Percentiles rank a stretch among this genome's conserved stretches.
These are phyloP conservation scores for Zalophus californianus DNA, from an alignment of 2,797 vertebrate species.

Conservation along the genomic window DNA sequence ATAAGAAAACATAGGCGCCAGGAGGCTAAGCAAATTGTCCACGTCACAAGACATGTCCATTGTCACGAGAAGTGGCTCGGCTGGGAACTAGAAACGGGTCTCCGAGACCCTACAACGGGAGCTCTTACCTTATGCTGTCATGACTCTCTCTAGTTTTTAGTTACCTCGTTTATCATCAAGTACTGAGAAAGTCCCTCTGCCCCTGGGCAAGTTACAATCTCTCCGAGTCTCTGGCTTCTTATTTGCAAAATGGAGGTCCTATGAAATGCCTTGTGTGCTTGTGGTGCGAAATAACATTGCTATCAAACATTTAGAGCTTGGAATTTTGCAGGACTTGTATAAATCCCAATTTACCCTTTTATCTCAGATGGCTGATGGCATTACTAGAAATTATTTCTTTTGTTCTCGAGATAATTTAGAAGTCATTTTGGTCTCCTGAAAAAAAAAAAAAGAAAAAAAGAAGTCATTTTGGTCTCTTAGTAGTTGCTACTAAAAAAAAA, in stretches of 20 bases:
- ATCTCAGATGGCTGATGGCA: background rate
- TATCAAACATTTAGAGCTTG: background rate
- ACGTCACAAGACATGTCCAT: background rate
- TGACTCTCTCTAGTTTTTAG: background rate
- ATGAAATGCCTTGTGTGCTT: background rate
- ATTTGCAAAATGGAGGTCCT: background rate
- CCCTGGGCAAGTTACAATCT: background rate
- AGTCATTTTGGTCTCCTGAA: background rate
- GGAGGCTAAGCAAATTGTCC: background rate
- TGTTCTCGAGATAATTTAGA: background rate
- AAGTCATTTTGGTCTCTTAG: background rate
- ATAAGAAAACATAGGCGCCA: background rate
- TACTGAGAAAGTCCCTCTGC: background rate
- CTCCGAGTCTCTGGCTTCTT: background rate
- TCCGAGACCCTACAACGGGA: background rate
- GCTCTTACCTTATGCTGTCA: accelerated
- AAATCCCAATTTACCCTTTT: background rate
- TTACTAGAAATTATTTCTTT: background rate
- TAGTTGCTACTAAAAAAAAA: background rate
- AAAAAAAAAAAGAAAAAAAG: background rate
- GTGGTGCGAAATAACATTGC: background rate
- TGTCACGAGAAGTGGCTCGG: background rate
- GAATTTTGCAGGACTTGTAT: background rate
- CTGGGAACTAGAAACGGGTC: background rate
- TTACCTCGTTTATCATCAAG: background rate